Conservation (phyloP, 2,797 vertebrate genomes). For the Nannoperca australis region DNA sequence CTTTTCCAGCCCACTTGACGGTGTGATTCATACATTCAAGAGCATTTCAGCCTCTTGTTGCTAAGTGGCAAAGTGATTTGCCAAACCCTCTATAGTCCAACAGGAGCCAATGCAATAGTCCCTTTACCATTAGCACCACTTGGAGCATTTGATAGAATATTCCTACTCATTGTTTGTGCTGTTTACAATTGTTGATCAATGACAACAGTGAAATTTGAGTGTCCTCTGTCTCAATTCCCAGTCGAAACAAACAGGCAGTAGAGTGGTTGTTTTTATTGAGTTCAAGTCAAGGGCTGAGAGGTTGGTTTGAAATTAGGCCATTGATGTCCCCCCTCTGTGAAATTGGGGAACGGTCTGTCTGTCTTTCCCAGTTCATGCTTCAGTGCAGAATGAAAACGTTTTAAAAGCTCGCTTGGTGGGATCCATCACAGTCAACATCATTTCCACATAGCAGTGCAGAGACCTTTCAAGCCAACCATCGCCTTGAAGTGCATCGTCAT, state of each 20-base stretch:
- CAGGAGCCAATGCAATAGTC: constrained; percentile 52
- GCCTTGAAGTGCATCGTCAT: constrained; percentile 16
- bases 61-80: constrained; percentile 69
- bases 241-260: constrained; percentile 45
- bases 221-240: constrained; percentile 46
- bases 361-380: background rate
- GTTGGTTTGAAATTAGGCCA: constrained; percentile 40
- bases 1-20: constrained; percentile 58
- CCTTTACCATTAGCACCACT: constrained; percentile 59
- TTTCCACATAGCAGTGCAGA: constrained; percentile 13
- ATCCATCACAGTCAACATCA: constrained; percentile 16
- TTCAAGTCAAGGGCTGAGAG: constrained; percentile 47
- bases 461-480: background rate
- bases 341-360: constrained; percentile 14
- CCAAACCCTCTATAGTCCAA: constrained; percentile 58
- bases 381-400: constrained; percentile 23
- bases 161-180: constrained; percentile 49
- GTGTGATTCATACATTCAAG: constrained; percentile 64
- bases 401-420: background rate
- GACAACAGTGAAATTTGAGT: constrained; percentile 59
- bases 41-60: constrained; percentile 69
- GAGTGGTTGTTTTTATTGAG: constrained; percentile 58
- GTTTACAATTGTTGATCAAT: constrained; percentile 62
- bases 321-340: constrained; percentile 24
- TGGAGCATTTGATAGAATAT: constrained; percentile 50